Base-by-base conservation (phyloP, 2,113 vertebrate species). In the Psittacara wagleri region DNA sequence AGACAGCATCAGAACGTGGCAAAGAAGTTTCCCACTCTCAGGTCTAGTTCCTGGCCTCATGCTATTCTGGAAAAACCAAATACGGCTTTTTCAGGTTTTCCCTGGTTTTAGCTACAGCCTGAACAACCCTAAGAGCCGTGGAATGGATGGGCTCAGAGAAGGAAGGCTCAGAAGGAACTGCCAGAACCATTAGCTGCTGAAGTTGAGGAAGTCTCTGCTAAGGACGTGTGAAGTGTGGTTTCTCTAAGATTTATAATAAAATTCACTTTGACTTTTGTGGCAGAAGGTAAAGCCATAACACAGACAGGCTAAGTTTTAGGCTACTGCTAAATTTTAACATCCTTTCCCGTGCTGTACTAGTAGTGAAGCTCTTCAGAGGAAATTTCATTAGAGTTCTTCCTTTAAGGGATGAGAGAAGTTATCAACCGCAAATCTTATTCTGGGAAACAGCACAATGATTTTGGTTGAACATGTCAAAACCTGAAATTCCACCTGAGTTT, bases 1-100 rank as follows among this genome's bases (percentile, higher is more conserved):
- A 35, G 48, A 18, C 54, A 68, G 28, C 61, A 91, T 41, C 73
- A 68, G 48, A 61, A 51, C 23, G 46, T 22, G 43, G 44, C 44
- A 66, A 75, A 61, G 49, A 29, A 31, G 29, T 64, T 88, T 76
- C 27, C 44, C 43, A 19, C 25, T 64, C 62, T 70, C 29, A 41
- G 25, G 25, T 69, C 37, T 0, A 0, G 55, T 59, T 55, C 29
- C 17, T 0, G 0, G 15, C 22, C 62, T 54, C 44, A 20, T 17
- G 39, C n/a, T 57, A 66, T 19, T 9, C 57, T 66, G n/a, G n/a
- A 81, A 80, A 61, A 51, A 11, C 31, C 62, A 48, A 80, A 59
- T 75, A 44, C 25, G 69, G 49, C 31, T 43, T 52, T 84, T 48
- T 17, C 37, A 66, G 19, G 6, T 43, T 54, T 92, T 27, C 24